Evolutionary conservation across 2,113 vertebrate genomes (phyloP), one percentile per base, ranked within the genome.

Genomic region (Coregonus clupeaformis): DNA sequence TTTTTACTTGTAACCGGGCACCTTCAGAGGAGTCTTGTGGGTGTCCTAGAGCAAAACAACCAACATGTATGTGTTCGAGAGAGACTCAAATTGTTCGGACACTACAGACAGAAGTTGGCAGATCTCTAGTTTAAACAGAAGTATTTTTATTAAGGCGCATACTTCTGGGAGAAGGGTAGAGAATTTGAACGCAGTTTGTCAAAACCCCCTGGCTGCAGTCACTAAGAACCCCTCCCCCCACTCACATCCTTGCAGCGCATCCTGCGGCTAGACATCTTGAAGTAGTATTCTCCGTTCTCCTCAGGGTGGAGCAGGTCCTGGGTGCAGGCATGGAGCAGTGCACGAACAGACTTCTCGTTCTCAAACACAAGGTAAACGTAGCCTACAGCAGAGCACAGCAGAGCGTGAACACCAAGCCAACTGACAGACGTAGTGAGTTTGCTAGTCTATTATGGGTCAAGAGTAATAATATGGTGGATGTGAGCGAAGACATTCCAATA

Each of bases 181-280:
- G 9, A 11, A 42, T 12, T 42, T 42, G 0, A 42, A 42, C 30
- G 12, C 22, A 49, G 20, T 7, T 7, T 22, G 5, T 59, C 16
- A 2, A 22, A 59, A 4, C 5, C 4, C 16, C 57, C n/a, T 22
- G 57, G 57, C n/a, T 20, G 57, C 12, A 7, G 27, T 22, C 63
- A 74, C 42, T 27, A 36, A n/a, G n/a, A n/a, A n/a, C 27, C 27
- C 36, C 9, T 3, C 29, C 9, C 36, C 36, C 36, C 36, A 87
- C 94, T 94, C 89, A 98, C 98, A 91, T 99, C 97, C 87, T 99
- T 99, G 92, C 96, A 98, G 84, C 96, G 92, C 97, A 99, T 99
- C 82, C 98, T 94, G 80, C 98, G 96, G 90, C 97, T 99, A 70
- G 98, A 98, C 97, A 99, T 98, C 93, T 98, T 99, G 89, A 97